Percentiles rank a stretch among this genome's conserved stretches.
Evolutionary conservation across 1,140 invertebrate genomes (phyloP).

Genomic region (Cylas formicarius): DNA sequence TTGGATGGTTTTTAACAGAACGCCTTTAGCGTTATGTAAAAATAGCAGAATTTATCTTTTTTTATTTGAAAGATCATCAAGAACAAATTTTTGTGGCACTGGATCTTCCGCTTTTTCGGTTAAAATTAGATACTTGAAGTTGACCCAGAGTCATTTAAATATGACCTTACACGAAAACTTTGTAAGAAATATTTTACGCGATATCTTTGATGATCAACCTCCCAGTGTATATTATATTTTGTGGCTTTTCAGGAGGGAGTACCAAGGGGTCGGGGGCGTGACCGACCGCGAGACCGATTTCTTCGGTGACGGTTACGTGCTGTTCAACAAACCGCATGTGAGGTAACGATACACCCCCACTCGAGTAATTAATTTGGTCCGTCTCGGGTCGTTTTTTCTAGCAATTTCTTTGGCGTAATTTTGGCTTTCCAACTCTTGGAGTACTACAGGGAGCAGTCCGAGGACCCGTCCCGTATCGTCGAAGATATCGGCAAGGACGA

Average conservation of each 20-base stretch:
- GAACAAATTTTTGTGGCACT: too few relatives aligned
- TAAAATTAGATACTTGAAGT: too few relatives aligned
- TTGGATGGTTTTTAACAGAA: too few relatives aligned
- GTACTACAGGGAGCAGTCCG: slow-evolving; percentile 32
- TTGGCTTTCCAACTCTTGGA: slow-evolving; percentile 45
- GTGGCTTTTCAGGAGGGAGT: slow-evolving; percentile 26
- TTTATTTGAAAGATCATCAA: too few relatives aligned
- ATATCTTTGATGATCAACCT: not conserved
- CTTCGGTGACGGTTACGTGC: slow-evolving; percentile 48
- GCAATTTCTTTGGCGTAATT: slow-evolving; percentile 45
- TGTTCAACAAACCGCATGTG: slow-evolving; percentile 52
- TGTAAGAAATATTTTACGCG: not conserved
- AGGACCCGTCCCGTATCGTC: slow-evolving; percentile 34
- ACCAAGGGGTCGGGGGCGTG: slow-evolving; percentile 43
- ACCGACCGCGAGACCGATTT: slow-evolving; percentile 43
- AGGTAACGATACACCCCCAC: too few relatives aligned
- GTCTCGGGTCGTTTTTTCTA: slow-evolving; percentile 41
- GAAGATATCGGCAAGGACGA: slow-evolving; percentile 30
- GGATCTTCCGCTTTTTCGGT: too few relatives aligned
- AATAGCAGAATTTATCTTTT: too few relatives aligned
- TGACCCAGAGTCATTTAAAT: too few relatives aligned
- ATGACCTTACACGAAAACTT: too few relatives aligned
- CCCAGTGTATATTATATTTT: not conserved
- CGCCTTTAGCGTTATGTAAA: too few relatives aligned
- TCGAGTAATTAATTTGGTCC: too few relatives aligned